Evolutionary conservation across 2,797 vertebrate genomes (phyloP).

Genomic region (Ctenopoma multispine): DNA sequence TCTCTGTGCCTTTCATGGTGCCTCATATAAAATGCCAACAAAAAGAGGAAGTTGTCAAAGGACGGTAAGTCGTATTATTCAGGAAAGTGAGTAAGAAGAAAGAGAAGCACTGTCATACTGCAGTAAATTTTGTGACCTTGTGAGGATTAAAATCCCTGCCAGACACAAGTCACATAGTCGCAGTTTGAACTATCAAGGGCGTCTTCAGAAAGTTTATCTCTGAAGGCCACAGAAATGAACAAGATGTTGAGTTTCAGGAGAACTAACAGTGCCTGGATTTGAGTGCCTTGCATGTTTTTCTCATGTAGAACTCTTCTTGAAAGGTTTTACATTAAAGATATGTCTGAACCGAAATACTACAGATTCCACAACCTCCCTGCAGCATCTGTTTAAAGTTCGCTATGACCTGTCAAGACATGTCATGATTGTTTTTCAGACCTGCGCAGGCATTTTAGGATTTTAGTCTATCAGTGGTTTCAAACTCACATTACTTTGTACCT

Average conservation of each 20-base stretch:
- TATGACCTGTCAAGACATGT: no score
- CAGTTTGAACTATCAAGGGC: background rate
- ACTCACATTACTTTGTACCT: background rate
- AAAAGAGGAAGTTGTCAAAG: background rate
- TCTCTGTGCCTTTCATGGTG: slow-evolving; percentile 28
- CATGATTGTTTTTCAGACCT: no score
- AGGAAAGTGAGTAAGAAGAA: slow-evolving; percentile 6
- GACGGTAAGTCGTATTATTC: background rate
- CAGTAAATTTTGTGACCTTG: background rate
- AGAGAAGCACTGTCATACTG: background rate
- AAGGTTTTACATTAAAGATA: no score
- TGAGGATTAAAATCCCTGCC: background rate
- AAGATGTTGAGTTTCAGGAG: background rate
- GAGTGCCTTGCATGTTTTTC: background rate
- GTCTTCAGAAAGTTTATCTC: background rate
- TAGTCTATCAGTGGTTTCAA: background rate
- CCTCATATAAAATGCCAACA: slow-evolving; percentile 24
- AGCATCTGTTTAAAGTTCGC: no score
- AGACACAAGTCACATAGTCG: background rate
- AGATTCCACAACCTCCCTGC: no score
- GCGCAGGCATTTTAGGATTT: background rate
- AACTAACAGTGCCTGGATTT: background rate
- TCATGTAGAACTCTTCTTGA: background rate
- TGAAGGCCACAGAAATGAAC: background rate
- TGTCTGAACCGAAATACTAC: no score